phyloP scores from a whole-genome alignment of 2,888 invertebrate species.

The Brachynemurus nebulosus region DNA sequence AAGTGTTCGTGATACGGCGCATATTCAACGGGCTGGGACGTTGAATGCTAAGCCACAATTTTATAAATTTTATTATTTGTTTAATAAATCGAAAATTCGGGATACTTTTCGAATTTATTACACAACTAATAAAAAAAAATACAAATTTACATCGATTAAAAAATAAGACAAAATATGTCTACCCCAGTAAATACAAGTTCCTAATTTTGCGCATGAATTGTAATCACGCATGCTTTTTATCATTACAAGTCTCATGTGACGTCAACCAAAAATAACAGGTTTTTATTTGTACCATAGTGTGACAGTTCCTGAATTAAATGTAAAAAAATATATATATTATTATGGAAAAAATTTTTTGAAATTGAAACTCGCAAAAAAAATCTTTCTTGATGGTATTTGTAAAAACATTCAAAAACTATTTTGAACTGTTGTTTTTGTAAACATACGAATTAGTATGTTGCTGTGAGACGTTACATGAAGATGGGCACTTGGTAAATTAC shows the following conservation, averaged over 20 bases:
- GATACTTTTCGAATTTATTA: slow-evolving; percentile 5
- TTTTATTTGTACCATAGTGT: slow-evolving; percentile 6
- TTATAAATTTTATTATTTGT: neutral
- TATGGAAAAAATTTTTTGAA: slow-evolving; percentile 6
- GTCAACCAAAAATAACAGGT: slow-evolving; percentile 5
- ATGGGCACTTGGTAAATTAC: too few species aligned
- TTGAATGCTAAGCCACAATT: slow-evolving; percentile 11
- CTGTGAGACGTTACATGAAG: too few species aligned
- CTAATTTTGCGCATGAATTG: slow-evolving; percentile 29
- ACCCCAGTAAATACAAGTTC: slow-evolving; percentile 36
- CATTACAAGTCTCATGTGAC: too few species aligned
- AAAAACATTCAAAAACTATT: slow-evolving; percentile 6
- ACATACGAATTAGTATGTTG: too few species aligned
- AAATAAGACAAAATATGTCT: slow-evolving; percentile 9
- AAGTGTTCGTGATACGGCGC: too few species aligned
- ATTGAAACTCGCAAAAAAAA: slow-evolving; percentile 10
- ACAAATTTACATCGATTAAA: slow-evolving; percentile 1
- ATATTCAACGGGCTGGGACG: slow-evolving; percentile 8
- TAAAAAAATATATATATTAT: slow-evolving; percentile 9
- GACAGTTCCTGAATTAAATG: slow-evolving; percentile 28
- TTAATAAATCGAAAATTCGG: slow-evolving; percentile 4
- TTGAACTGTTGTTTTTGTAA: slow-evolving; percentile 13
- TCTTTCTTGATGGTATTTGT: too few species aligned
- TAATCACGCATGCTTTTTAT: slow-evolving; percentile 5
- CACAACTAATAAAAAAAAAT: neutral